phyloP scores from a whole-genome alignment of 2,113 vertebrate species.

The Otus sunia region DNA sequence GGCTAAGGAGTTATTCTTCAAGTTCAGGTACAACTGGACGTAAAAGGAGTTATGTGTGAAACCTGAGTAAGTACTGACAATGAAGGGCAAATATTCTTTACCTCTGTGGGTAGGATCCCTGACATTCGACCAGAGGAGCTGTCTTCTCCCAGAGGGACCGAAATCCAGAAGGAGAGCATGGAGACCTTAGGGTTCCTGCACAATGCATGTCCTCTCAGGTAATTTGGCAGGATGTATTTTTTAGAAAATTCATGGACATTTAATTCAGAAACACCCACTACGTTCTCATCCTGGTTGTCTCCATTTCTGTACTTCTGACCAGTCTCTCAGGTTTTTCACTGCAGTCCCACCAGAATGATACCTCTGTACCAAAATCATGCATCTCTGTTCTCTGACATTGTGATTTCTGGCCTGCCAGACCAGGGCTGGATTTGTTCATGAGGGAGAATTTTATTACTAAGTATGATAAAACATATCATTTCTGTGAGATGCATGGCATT shows the following conservation, averaged over 20 bases:
- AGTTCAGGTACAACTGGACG: background rate
- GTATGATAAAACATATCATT: background rate
- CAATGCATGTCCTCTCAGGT: accelerated
- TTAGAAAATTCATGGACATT: background rate
- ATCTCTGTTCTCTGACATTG: background rate
- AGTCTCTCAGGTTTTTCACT: accelerated
- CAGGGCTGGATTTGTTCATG: background rate
- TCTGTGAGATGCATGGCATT: background rate
- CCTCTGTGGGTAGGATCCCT: background rate
- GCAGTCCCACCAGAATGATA: background rate
- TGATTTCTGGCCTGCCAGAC: background rate
- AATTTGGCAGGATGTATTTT: background rate
- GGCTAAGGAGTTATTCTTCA: background rate
- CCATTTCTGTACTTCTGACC: background rate
- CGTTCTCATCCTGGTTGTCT: background rate
- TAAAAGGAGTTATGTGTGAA: background rate
- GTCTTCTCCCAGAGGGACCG: background rate
- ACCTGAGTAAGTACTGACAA: background rate
- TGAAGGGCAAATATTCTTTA: background rate
- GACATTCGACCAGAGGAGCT: background rate
- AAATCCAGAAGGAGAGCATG: background rate
- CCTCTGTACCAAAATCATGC: background rate
- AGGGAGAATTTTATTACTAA: background rate
- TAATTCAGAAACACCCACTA: background rate
- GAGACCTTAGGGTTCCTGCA: background rate